Percentiles rank a stretch among this genome's conserved stretches.
Conservation (phyloP, 2,113 vertebrate species). For the Eulemur macaco region DNA sequence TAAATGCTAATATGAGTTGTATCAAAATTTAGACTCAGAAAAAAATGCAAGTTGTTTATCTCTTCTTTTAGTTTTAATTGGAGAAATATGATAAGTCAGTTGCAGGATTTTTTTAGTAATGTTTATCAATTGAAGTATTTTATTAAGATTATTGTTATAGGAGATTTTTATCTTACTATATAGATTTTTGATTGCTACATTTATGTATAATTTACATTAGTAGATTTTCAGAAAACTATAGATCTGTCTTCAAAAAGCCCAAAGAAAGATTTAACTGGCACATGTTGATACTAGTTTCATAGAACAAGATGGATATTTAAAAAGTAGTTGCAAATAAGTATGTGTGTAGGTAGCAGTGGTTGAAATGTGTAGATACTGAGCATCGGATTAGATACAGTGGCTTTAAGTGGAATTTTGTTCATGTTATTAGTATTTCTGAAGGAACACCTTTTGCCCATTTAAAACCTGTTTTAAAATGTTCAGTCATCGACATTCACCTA, state of each 20-base stretch:
- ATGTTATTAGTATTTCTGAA: background rate
- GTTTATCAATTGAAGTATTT: background rate
- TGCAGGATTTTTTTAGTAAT: background rate
- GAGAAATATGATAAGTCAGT: background rate
- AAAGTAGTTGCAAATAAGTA: background rate
- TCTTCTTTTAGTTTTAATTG: background rate
- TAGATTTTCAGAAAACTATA: background rate
- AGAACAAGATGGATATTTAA: background rate
- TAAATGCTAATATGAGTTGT: background rate
- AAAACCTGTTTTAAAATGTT: background rate
- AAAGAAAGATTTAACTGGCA: background rate
- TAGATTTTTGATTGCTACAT: background rate
- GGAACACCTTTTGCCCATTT: background rate
- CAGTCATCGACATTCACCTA: background rate
- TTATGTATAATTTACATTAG: background rate
- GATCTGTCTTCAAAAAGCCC: background rate
- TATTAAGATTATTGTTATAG: background rate
- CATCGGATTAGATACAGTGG: background rate
- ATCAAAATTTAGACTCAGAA: background rate
- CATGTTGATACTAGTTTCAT: background rate
- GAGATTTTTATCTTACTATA: background rate
- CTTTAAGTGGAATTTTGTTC: background rate
- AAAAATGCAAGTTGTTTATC: background rate
- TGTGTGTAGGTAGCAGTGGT: background rate
- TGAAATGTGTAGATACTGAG: background rate